Evolutionary conservation across 2,888 invertebrate genomes (phyloP).

Genomic region (Tenthredo mesomela): DNA sequence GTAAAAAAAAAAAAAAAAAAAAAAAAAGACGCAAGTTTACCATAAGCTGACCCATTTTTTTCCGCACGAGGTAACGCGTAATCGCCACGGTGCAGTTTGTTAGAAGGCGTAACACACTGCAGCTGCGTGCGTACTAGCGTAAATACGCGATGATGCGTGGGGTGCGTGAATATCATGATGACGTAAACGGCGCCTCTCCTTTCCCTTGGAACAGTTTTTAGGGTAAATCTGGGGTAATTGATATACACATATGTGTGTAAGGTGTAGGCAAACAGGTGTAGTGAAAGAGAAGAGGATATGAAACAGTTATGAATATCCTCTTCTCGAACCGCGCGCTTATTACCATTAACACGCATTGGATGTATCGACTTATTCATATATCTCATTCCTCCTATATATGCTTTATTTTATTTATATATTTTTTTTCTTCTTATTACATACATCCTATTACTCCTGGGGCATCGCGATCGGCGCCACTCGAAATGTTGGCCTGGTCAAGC

Average conservation of each 20-base stretch:
- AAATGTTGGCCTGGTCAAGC: conserved; percentile 18
- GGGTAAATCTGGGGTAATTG: background rate
- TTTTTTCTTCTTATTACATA: conserved; percentile 30
- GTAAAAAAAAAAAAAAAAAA: background rate
- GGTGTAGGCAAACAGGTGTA: background rate
- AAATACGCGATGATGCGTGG: conserved; percentile 6
- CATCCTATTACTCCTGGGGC: conserved; percentile 28
- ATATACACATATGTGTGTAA: background rate
- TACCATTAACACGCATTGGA: background rate
- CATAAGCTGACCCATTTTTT: conserved; percentile 26
- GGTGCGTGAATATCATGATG: background rate
- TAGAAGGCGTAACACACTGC: conserved; percentile 8
- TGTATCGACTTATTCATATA: conserved; percentile 7
- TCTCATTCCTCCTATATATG: background rate
- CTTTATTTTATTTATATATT: background rate
- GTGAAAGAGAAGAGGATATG: background rate
- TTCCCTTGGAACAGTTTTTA: background rate
- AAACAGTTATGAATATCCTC: conserved; percentile 2
- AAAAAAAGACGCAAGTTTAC: background rate
- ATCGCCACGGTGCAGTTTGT: background rate
- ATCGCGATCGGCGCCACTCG: conserved; percentile 34
- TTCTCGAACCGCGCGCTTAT: background rate
- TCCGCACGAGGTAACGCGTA: conserved; percentile 14
- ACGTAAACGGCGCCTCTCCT: background rate
- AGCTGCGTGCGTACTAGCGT: background rate